Evolutionary conservation across 2,888 invertebrate species (phyloP).

Genomic region (Chrysolina haemoptera): DNA sequence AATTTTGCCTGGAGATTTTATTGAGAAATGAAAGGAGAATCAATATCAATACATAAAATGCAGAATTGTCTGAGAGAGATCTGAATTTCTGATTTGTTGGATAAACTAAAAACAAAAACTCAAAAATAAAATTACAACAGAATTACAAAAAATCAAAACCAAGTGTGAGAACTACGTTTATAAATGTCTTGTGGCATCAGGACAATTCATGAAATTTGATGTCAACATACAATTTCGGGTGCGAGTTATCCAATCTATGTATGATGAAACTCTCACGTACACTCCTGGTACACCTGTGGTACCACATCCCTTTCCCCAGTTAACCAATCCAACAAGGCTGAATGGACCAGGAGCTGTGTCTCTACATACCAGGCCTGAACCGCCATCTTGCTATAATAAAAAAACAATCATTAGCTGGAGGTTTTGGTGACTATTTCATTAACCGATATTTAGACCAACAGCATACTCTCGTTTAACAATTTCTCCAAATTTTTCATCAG

Average conservation of each 20-base stretch:
- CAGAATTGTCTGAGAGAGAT: no score
- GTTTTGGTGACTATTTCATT: not conserved
- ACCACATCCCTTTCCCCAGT: constrained; percentile 85
- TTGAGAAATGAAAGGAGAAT: no score
- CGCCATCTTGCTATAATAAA: constrained; percentile 80
- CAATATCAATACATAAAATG: no score
- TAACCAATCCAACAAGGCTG: constrained; percentile 78
- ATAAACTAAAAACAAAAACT: no score
- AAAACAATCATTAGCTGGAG: not conserved
- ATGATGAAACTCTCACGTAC: constrained; percentile 82
- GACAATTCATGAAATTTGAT: not conserved
- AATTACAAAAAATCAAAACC: no score
- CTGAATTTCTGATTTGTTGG: no score
- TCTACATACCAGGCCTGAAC: constrained; percentile 79
- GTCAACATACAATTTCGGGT: constrained; percentile 9
- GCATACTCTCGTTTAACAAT: no score
- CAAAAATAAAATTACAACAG: no score
- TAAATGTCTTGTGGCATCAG: not conserved
- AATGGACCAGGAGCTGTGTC: constrained; percentile 66
- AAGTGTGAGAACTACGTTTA: no score
- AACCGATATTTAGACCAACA: not conserved
- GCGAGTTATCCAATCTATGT: constrained; percentile 60
- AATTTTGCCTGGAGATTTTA: no score
- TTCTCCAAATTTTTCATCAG: no score
- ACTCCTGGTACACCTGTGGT: constrained; percentile 81